Base-by-base conservation (phyloP, 2,888 invertebrate genomes). In the Adelphocoris suturalis region DNA sequence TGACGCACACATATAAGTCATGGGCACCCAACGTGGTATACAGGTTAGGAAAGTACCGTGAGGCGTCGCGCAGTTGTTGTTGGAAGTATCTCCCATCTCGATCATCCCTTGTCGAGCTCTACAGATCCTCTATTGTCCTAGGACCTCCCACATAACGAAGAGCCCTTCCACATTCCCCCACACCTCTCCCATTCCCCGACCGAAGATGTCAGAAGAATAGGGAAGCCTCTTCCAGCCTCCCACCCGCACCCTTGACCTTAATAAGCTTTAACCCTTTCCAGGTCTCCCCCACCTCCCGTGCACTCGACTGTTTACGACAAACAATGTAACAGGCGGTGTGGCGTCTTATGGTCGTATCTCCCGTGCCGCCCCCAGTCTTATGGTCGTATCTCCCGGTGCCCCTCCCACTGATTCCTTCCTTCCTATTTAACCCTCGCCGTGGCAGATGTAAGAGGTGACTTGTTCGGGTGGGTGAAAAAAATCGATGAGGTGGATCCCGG, bases 181-280 rank as follows among this genome's bases (percentile, higher is more conserved):
- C 37, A 37, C 37, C 37, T 37, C 37, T 37, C 52, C 52, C 11
- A 5, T 3, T 11, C 2, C 12, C 82, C 82, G 52, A 52, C 23
- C 27, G 82, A 82, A 82, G 82, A 48, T 52, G 23, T 16, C 82
- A 9, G 48, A 48, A 82, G 52, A 82, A 82, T 82, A 80, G 80
- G 7, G 48, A 48, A 46, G 46, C 80, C 46, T 11, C 48, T 46
- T 46, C 46, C 13, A 19, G 47, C 11, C n/a, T 82, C 27, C 82
- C 68, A 23, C 52, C 82, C 47, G 11, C 82, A 52, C 52, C 82
- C 82, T 82, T 82, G 82, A 82, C 82, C 82, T 82, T 82, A 82
- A 82, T 82, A 82, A 82, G 82, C 82, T 23, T 52, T 27, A 52
- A 52, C 52, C 48, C 52, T 48, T 46, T 37, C 28, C 80, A 80